phyloP scores from a whole-genome alignment of 2,888 invertebrate species.

The Thelaira solivaga region DNA sequence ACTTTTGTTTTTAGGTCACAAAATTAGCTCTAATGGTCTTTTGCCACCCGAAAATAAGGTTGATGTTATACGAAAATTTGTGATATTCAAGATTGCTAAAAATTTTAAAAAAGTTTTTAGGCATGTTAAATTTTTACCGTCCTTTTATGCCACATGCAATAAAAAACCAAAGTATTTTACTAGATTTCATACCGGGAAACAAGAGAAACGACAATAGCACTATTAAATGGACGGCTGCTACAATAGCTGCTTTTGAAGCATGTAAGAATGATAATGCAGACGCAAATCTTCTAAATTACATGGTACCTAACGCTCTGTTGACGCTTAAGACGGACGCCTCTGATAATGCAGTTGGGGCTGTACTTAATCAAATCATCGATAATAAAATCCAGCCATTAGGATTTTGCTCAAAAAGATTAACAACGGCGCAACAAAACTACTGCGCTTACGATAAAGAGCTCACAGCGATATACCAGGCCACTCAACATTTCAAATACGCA shows the following conservation, averaged over 20 bases:
- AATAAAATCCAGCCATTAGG: neutral
- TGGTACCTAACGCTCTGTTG: conserved; percentile 33
- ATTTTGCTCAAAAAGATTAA: neutral
- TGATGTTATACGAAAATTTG: conserved; percentile 40
- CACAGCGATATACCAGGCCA: too few species aligned
- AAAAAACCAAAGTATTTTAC: neutral
- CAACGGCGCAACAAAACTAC: neutral
- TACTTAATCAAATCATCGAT: conserved; percentile 36
- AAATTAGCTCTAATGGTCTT: neutral
- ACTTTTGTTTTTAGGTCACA: neutral
- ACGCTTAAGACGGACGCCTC: conserved; percentile 48
- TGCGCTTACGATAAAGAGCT: neutral
- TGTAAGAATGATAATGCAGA: conserved; percentile 46
- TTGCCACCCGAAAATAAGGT: neutral
- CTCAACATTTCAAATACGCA: too few species aligned
- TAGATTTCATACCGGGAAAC: neutral
- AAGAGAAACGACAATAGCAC: conserved; percentile 56
- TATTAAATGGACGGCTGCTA: conserved; percentile 40
- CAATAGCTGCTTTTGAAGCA: conserved; percentile 36
- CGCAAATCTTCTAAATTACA: conserved; percentile 36
- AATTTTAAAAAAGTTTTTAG: conserved; percentile 46
- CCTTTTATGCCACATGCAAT: conserved; percentile 43
- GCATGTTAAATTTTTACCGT: conserved; percentile 63
- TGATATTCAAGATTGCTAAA: neutral
- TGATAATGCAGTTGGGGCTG: conserved; percentile 54